phyloP scores from a whole-genome alignment of 1,140 invertebrate species.

The Papilio dardanus region DNA sequence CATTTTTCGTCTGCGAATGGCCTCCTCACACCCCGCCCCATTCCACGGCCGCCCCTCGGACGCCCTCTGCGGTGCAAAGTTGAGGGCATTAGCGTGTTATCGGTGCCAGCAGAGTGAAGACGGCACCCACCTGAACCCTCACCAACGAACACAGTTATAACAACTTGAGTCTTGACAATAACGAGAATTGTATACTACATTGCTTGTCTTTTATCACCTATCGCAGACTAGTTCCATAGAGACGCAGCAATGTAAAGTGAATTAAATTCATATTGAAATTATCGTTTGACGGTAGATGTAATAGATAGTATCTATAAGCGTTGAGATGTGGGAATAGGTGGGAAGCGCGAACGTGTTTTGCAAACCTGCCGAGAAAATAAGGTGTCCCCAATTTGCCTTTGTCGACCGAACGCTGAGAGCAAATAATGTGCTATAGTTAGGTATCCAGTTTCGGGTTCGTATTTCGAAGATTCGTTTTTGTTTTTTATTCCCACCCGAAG shows the following conservation, averaged over 20 bases:
- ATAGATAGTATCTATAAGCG: constrained; percentile 79
- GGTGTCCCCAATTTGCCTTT: constrained; percentile 78
- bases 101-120: constrained; percentile 74
- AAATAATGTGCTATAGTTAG: constrained; percentile 64
- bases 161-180: constrained; percentile 43
- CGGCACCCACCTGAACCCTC: constrained; percentile 73
- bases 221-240: neutral
- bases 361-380: constrained; percentile 78
- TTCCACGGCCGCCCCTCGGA: constrained; percentile 41
- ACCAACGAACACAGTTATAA: constrained; percentile 51
- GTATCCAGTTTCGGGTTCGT: constrained; percentile 50
- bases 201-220: constrained; percentile 37
- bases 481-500: constrained; percentile 16
- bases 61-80: constrained; percentile 80
- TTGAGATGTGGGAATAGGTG: constrained; percentile 81
- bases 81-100: constrained; percentile 83
- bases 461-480: constrained; percentile 50
- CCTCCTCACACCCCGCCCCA: constrained; percentile 46
- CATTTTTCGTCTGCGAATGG: constrained; percentile 73
- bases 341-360: constrained; percentile 81
- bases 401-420: constrained; percentile 67
- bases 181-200: constrained; percentile 41
- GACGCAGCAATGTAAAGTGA: constrained; percentile 45
- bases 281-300: constrained; percentile 65
- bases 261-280: neutral